These are phyloP conservation scores for Carassius carassius DNA, from an alignment of 2,113 vertebrate species.

Conservation along the genomic window DNA sequence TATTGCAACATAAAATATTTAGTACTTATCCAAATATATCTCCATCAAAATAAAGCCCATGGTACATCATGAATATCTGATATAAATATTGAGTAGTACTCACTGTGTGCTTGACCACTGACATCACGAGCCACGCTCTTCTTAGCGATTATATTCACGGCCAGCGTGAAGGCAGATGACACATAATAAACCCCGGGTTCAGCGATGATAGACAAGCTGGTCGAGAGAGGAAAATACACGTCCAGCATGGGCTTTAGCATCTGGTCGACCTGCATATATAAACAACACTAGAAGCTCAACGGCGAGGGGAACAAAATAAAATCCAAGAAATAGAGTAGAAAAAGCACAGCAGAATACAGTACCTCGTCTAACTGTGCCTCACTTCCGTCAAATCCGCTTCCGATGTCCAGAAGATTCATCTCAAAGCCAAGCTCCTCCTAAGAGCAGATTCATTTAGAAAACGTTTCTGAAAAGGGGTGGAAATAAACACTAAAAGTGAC, in stretches of 20 bases:
- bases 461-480: neutral
- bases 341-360: constrained; percentile 42
- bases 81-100: no score
- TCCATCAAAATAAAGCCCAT: no score
- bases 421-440: constrained; percentile 94
- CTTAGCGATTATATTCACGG: constrained; percentile 89
- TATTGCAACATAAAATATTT: no score
- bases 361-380: constrained; percentile 90
- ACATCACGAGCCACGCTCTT: constrained; percentile 74
- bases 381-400: constrained; percentile 85
- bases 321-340: no score
- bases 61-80: no score
- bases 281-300: neutral
- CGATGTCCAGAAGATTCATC: constrained; percentile 93
- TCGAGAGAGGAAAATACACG: constrained; percentile 87
- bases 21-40: no score
- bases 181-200: constrained; percentile 93
- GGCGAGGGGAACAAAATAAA: neutral
- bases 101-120: constrained; percentile 79
- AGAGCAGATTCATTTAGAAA: constrained; percentile 37
- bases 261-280: constrained; percentile 77
- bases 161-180: constrained; percentile 93
- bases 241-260: constrained; percentile 86
- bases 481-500: neutral
- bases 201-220: constrained; percentile 87